A percentile compares a stretch with the other conserved stretches of the same genome.
These are phyloP conservation scores for Aricia agestis DNA, from an alignment of 1,140 invertebrate genomes.

Conservation along the genomic window DNA sequence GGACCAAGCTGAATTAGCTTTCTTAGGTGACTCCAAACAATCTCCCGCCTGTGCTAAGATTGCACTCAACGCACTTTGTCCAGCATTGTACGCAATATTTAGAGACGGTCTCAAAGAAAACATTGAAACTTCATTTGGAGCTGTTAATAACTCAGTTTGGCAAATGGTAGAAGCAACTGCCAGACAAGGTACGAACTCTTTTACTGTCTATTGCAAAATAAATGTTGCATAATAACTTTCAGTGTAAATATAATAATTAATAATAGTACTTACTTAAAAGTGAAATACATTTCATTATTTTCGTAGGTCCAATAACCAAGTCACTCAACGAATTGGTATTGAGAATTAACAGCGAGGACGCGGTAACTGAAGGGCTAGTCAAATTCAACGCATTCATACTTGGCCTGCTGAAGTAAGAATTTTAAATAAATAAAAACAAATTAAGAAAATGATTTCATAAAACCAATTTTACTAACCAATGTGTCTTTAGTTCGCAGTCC, in stretches of 20 bases:
- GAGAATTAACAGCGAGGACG: slow-evolving; percentile 89
- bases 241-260: too few species aligned
- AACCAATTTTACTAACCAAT: neutral
- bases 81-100: slow-evolving; percentile 89
- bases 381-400: slow-evolving; percentile 94
- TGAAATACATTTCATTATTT: neutral
- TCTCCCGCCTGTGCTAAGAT: slow-evolving; percentile 82
- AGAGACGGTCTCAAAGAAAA: slow-evolving; percentile 88
- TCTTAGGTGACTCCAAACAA: slow-evolving; percentile 75
- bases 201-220: neutral
- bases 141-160: slow-evolving; percentile 92
- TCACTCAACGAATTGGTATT: slow-evolving; percentile 91
- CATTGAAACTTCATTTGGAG: slow-evolving; percentile 90
- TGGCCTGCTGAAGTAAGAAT: slow-evolving; percentile 89
- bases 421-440: neutral
- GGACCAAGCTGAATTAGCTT: slow-evolving; percentile 76
- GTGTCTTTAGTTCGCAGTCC: slow-evolving; percentile 81
- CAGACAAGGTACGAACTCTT: slow-evolving; percentile 80
- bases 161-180: slow-evolving; percentile 91
- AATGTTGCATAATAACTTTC: neutral
- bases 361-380: slow-evolving; percentile 88
- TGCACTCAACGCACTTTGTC: slow-evolving; percentile 85
- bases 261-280: too few species aligned
- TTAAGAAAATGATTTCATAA: neutral
- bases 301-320: slow-evolving; percentile 84